Base-by-base conservation (phyloP, 2,113 vertebrate genomes). In the Neotragus pygmaeus region DNA sequence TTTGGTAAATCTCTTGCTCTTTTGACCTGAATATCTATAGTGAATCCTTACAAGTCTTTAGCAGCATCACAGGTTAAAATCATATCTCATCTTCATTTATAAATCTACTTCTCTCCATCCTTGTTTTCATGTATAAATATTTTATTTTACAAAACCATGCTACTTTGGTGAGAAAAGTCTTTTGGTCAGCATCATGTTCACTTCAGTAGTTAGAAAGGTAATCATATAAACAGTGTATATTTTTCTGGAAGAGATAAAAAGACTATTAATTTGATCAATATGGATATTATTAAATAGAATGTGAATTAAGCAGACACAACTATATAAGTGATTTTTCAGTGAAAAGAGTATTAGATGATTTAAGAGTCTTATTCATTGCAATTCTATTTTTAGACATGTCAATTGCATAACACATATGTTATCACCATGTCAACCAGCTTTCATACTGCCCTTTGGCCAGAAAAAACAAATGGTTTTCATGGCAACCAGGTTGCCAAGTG, bases 1-100 rank as follows among this genome's bases (percentile, higher is more conserved):
- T 96, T 77, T 86, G 39, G 51, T 97, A 98, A 94, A 96, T 97
- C 60, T 96, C 96, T 96, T 96, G 66, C 92, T 97, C 92, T 96
- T 98, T 97, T 97, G 91, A 97, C 89, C 62, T 96, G 36, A 96
- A 95, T 94, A 28, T 53, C 55, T 97, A 90, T 45, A 96, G 49
- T 98, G 82, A 96, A 51, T 95, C 45, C 36, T 95, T 78, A 47
- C 49, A 98, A 97, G 57, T 77, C 90, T 86, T 45, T 28, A 83
- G 28, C 39, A 62, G 15, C 6, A 62, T 97, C 33, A 33, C 66
- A 89, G 5, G 8, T 93, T 96, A 84, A 95, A 98, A 96, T 19
- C 23, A 83, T 90, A 62, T n/a, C 16, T 96, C 33, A 87, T 89
- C 36, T 97, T 70, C 5, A 95, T 96, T 97, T 95, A 21, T 88